Evolutionary conservation across 2,797 vertebrate species (phyloP), one percentile per base, ranked within the genome.

Genomic region (Streptopelia turtur): DNA sequence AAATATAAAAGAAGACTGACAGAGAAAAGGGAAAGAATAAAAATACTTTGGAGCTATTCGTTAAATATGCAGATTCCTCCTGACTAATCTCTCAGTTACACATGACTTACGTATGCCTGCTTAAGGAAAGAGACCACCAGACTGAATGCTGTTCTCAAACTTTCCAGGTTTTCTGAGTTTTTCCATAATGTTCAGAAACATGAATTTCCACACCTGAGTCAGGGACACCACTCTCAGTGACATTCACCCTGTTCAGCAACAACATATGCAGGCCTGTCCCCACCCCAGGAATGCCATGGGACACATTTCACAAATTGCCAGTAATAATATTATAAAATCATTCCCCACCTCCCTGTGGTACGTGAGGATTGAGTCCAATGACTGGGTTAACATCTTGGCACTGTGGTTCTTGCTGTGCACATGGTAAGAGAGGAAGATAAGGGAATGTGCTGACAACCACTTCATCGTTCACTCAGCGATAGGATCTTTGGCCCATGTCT

Each of bases 401-500:
- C 69, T 68, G 57, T 1, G 2, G n/a, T 27, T 83, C 88, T 57
- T 69, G 49, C 49, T 49, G 31, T 8, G 33, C 70, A 35, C 50
- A 23, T 16, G 47, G 59, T 23, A 84, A 81, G 47, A 50, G 45
- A 82, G 59, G 49, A 83, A 95, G 93, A 96, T 83, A 89, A 94
- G 66, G 30, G 45, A 80, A 90, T 13, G 39, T 89, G 87, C 87
- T 83, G 84, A 93, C 93, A 93, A 55, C 50, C 53, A 15, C 49
- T 93, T 90, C 43, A 90, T 57, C 60, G 66, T 75, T 86, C 3
- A 28, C 57, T 31, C 0, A 0, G 13, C 1, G 7, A 96, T 27
- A 94, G 56, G 45, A 95, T 84, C 82, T 95, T 88, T 90, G 76
- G 82, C 35, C 85, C 25, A 64, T 45, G 47, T 61, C 43, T 94